phyloP scores from a whole-genome alignment of 2,113 vertebrate genomes.

The Harpagus bidentatus region DNA sequence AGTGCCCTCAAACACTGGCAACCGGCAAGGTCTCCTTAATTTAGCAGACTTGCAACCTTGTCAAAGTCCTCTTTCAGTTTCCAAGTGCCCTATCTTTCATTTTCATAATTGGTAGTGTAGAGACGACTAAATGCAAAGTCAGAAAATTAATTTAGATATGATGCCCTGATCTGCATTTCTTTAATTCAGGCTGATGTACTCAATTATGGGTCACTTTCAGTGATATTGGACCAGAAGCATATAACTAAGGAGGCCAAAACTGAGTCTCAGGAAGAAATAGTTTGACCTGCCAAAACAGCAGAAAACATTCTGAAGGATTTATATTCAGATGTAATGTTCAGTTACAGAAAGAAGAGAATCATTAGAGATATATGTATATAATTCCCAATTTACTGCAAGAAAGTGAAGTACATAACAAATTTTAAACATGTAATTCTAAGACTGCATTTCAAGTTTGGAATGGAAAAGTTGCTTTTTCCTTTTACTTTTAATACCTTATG shows the following conservation, averaged over 20 bases:
- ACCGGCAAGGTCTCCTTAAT: not conserved
- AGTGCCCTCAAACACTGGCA: not conserved
- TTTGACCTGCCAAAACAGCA: not conserved
- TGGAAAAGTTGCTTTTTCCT: not conserved
- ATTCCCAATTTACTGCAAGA: not conserved
- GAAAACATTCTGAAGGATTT: not conserved
- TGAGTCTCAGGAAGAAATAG: not conserved
- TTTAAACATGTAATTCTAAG: not conserved
- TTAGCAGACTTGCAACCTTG: not conserved
- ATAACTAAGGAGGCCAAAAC: not conserved
- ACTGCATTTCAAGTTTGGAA: not conserved
- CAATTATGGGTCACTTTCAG: slow-evolving; percentile 1
- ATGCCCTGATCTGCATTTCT: slow-evolving; percentile 18
- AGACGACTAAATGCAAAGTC: not conserved
- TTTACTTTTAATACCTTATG: not conserved
- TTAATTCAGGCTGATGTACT: not conserved
- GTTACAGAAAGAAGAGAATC: not conserved
- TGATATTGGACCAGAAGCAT: not conserved
- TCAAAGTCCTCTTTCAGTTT: not conserved
- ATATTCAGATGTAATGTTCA: not conserved
- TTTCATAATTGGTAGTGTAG: slow-evolving; percentile 3
- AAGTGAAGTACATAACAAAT: not conserved
- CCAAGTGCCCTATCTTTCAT: not conserved
- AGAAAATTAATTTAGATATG: slow-evolving; percentile 38
- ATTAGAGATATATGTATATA: not conserved